Evolutionary conservation across 2,113 vertebrate genomes (phyloP), one percentile per base, ranked within the genome.

Genomic region (Oryzias javanicus): DNA sequence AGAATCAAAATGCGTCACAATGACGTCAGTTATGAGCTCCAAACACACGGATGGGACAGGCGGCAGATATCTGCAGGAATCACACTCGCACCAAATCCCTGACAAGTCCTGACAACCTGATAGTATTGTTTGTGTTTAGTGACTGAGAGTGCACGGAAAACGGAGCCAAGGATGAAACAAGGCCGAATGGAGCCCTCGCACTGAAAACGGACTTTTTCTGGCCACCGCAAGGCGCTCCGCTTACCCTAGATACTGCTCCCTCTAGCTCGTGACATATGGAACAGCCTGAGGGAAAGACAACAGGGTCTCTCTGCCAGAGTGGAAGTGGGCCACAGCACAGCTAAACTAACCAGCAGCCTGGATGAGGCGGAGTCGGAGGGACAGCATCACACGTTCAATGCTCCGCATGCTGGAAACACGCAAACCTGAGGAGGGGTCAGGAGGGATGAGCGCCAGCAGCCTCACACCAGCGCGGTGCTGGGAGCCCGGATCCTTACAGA

Each of bases 201-300:
- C 10, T 41, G 14, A 20, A 15, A 49, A 49, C 0, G 1, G 4
- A 55, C 24, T 22, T 63, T 56, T 16, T 56, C 19, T 64, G 41
- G 42, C 49, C n/a, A 19, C 18, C 4, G 55, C 1, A 14, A 20
- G 24, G 12, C 18, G 27, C 62, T 45, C 7, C 1, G 13, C 59
- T 49, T 53, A 73, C 45, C 77, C 82, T 56, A 71, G 54, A 79
- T 79, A 54, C 12, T 1, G 17, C 49, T 54, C 61, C 17, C 20
- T 41, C 40, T 67, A 64, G 12, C 42, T 45, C 16, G 35, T 29
- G 52, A 52, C 82, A 86, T 84, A 81, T 82, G 85, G 87, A 70
- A 49, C 40, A 64, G 75, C 86, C 81, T 1, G 62, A 78, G 82
- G 83, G 82, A 64, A 68, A 70, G 58, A 17, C 61, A 15, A 45